phyloP scores from a whole-genome alignment of 2,797 vertebrate species.

The Coluber constrictor region DNA sequence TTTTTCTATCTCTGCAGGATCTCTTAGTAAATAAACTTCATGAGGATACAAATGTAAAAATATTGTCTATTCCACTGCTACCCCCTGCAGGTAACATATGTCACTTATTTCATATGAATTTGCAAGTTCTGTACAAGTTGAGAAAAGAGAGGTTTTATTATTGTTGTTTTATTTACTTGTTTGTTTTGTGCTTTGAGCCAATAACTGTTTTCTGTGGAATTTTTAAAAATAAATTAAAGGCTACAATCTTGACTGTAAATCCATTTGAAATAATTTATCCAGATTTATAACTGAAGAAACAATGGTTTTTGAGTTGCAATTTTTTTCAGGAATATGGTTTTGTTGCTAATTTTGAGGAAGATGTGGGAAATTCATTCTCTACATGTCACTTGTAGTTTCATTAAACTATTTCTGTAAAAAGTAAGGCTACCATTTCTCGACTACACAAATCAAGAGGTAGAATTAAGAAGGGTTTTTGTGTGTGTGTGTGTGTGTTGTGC shows the following conservation, averaged over 20 bases:
- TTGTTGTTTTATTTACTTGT: neutral
- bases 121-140: neutral
- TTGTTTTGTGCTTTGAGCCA: neutral
- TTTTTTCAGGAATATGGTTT: neutral
- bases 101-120: neutral
- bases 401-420: neutral
- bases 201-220: neutral
- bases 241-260: neutral
- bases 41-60: neutral
- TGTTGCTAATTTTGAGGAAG: neutral
- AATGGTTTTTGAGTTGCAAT: neutral
- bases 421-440: neutral
- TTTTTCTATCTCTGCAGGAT: neutral
- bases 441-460: neutral
- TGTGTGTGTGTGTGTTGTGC: too few species aligned
- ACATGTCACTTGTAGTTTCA: neutral
- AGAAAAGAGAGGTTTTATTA: neutral
- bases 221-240: neutral
- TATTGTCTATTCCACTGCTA: neutral
- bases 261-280: neutral
- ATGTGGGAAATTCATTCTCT: neutral
- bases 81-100: constrained; percentile 10
- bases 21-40: neutral
- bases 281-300: neutral
- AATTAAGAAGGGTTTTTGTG: too few species aligned